Conservation (phyloP, 1,140 invertebrate species). For the Panagrolaimus sp. region DNA sequence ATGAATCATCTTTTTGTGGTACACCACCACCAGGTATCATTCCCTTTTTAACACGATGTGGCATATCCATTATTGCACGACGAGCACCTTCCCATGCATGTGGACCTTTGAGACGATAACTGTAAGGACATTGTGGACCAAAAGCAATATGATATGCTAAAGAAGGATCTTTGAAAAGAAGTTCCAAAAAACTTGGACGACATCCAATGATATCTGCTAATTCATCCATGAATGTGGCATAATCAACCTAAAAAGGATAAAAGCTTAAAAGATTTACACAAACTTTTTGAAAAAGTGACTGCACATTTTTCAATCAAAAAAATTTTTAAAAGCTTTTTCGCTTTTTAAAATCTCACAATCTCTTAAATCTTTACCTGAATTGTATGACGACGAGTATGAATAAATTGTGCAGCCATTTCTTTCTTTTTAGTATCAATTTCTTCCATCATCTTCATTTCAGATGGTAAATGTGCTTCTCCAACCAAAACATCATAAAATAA, state of each 20-base stretch:
- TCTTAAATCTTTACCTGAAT: conserved; percentile 29
- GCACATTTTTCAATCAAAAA: too few relatives aligned
- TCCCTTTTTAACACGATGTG: background rate
- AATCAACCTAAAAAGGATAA: conserved; percentile 25
- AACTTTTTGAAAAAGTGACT: background rate
- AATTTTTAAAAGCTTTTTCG: background rate
- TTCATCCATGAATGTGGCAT: conserved; percentile 18
- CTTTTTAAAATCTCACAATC: too few relatives aligned
- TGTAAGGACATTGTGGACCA: conserved; percentile 38
- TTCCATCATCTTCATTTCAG: conserved; percentile 28
- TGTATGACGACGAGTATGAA: conserved; percentile 27
- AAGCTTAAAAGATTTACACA: too few relatives aligned
- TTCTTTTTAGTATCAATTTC: conserved; percentile 28
- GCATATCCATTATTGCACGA: conserved; percentile 17
- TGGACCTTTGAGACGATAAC: conserved; percentile 32
- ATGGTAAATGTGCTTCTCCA: conserved; percentile 30
- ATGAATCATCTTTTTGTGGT: background rate
- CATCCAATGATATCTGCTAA: conserved; percentile 17
- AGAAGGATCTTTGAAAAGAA: conserved; percentile 25
- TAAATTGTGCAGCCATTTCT: conserved; percentile 15
- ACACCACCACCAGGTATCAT: conserved; percentile 3
- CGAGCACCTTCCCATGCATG: conserved; percentile 32
- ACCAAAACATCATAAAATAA: conserved; percentile 54
- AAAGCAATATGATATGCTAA: conserved; percentile 35
- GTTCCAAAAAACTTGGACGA: conserved; percentile 17